Conservation (phyloP, 1,140 invertebrate genomes). For the Drepana arcuata region DNA sequence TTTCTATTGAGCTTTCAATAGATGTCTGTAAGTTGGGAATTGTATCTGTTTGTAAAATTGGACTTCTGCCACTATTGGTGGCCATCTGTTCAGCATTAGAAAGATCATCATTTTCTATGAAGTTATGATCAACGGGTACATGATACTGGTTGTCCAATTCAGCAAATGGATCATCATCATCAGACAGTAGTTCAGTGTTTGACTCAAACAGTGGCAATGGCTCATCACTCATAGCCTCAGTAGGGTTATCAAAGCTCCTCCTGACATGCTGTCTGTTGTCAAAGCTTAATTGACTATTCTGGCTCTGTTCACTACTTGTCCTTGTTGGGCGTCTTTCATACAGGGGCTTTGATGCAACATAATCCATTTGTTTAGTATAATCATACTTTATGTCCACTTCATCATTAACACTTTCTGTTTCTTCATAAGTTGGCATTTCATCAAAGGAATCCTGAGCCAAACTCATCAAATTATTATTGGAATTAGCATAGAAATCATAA, state of each 20-base stretch:
- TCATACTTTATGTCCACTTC: not conserved
- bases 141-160: conserved; percentile 62
- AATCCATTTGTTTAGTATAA: not conserved
- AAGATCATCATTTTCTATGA: conserved; percentile 42
- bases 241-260: not conserved
- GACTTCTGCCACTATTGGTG: conserved; percentile 7
- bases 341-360: conserved; percentile 16
- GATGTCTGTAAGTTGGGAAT: conserved; percentile 2
- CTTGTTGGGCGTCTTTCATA: conserved; percentile 32
- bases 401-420: not conserved
- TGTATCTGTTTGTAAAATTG: no score
- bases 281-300: conserved; percentile 15
- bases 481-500: no score
- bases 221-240: not conserved
- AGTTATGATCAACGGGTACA: conserved; percentile 58
- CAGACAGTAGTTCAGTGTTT: conserved; percentile 32
- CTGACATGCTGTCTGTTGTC: conserved; percentile 23
- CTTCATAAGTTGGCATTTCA: conserved; percentile 8
- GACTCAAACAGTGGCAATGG: conserved; percentile 30
- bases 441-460: conserved; percentile 1
- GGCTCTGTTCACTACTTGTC: conserved; percentile 15
- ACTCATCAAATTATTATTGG: conserved; percentile 15
- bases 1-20: conserved; percentile 14
- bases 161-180: conserved; percentile 60
- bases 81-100: conserved; percentile 15